phyloP scores from a whole-genome alignment of 2,113 vertebrate species.

The Papio anubis region DNA sequence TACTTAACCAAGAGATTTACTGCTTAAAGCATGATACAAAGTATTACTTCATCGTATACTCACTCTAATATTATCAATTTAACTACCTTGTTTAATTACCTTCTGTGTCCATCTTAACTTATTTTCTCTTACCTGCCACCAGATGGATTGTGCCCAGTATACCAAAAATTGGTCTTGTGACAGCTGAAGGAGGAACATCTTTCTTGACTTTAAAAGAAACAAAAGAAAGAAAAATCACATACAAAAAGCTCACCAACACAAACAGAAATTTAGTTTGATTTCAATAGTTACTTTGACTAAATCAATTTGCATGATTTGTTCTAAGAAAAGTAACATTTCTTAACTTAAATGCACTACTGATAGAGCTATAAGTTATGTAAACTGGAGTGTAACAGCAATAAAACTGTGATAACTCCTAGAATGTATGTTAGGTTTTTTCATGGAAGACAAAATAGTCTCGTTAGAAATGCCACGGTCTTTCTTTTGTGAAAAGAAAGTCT shows the following conservation, averaged over 20 bases:
- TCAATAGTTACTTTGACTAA: not conserved
- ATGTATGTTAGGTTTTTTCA: not conserved
- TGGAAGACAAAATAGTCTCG: not conserved
- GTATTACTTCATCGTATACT: not conserved
- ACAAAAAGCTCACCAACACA: not conserved
- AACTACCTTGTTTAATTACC: not conserved
- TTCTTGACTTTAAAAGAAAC: constrained; percentile 88
- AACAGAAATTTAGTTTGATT: constrained; percentile 16
- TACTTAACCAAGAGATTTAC: not conserved
- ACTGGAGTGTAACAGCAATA: not conserved
- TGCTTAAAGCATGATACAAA: not conserved
- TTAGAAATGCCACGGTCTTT: not conserved
- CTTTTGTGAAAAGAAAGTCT: too few species aligned
- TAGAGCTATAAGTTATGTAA: not conserved
- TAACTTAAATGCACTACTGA: not conserved
- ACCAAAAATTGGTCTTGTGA: constrained; percentile 92
- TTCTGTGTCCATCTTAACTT: not conserved
- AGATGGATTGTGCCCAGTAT: constrained; percentile 95
- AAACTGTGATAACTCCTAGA: not conserved
- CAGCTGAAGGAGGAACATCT: constrained; percentile 93
- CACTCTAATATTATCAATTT: not conserved
- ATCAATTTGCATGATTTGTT: not conserved
- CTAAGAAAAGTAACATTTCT: not conserved
- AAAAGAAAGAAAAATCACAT: not conserved
- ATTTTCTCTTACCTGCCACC: constrained; percentile 91